These are phyloP conservation scores for Cuculus canorus DNA, from an alignment of 2,797 vertebrate genomes.

Conservation along the genomic window DNA sequence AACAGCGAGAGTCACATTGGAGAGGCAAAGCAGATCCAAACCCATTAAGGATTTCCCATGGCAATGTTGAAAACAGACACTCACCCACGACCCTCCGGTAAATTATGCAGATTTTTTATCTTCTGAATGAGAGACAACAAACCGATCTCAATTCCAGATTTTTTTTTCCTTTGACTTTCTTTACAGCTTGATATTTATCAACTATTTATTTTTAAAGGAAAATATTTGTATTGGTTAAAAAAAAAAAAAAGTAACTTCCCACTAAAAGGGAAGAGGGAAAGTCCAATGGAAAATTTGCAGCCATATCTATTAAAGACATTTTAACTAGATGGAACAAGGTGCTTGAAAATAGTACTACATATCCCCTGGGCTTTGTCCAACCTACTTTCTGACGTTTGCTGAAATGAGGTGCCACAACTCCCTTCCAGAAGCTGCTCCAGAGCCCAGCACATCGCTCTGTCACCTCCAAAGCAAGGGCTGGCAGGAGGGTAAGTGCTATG, in stretches of 20 bases:
- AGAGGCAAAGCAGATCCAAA: neutral
- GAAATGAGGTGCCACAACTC: neutral
- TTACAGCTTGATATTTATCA: neutral
- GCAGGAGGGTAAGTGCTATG: neutral
- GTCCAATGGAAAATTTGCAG: neutral
- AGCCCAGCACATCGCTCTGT: neutral
- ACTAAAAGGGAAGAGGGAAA: neutral
- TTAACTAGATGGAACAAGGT: conserved; percentile 30
- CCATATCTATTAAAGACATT: neutral
- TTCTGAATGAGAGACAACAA: neutral
- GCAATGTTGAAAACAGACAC: neutral
- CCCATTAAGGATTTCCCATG: neutral
- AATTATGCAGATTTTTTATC: neutral
- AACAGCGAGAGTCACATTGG: accelerated
- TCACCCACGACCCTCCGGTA: neutral
- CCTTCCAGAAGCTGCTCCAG: neutral
- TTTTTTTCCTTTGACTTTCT: neutral
- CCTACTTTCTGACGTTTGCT: conserved; percentile 35
- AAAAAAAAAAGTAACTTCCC: neutral
- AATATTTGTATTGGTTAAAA: neutral
- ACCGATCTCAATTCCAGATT: neutral
- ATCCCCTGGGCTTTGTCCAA: conserved; percentile 30
- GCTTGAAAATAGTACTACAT: conserved; percentile 40
- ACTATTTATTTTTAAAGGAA: neutral
- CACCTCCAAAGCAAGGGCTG: neutral